Percentiles rank a stretch among this genome's conserved stretches.
phyloP scores from a whole-genome alignment of 2,113 vertebrate species.

The Verasper variegatus region DNA sequence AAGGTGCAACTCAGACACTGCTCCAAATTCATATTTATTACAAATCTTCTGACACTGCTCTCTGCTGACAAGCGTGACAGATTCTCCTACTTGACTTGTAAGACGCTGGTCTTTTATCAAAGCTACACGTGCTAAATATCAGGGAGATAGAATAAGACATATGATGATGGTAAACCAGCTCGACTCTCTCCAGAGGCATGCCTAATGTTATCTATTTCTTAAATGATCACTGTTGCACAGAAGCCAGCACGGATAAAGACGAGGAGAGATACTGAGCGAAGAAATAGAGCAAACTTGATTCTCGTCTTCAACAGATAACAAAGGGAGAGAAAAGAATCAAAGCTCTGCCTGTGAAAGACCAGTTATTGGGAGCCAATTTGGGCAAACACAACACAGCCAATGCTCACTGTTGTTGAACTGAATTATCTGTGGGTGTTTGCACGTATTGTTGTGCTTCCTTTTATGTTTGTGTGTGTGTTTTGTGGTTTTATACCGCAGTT shows the following conservation, averaged over 20 bases:
- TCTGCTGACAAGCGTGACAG: slow-evolving; percentile 46
- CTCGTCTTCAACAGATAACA: slow-evolving; percentile 7
- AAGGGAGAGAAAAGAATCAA: slow-evolving; percentile 24
- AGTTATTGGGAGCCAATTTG: slow-evolving; percentile 15
- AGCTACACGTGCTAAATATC: slow-evolving; percentile 45
- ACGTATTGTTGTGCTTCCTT: neutral
- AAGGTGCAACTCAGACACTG: slow-evolving; percentile 8
- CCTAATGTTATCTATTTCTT: slow-evolving; percentile 43
- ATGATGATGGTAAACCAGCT: slow-evolving; percentile 40
- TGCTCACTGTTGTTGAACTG: neutral
- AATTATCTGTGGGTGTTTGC: neutral
- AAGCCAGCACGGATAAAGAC: slow-evolving; percentile 20
- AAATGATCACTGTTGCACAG: slow-evolving; percentile 43
- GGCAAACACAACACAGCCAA: slow-evolving; percentile 8
- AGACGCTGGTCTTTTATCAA: slow-evolving; percentile 45
- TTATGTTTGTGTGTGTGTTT: neutral
- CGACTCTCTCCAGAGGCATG: slow-evolving; percentile 29
- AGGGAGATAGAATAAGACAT: slow-evolving; percentile 50
- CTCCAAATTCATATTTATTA: slow-evolving; percentile 26
- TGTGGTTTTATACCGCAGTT: slow-evolving; percentile 87
- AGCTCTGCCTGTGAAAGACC: slow-evolving; percentile 28
- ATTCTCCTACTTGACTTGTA: slow-evolving; percentile 36
- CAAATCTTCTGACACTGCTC: slow-evolving; percentile 35
- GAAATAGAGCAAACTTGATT: slow-evolving; percentile 17
- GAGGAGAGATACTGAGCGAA: slow-evolving; percentile 2